Percentiles rank a stretch among this genome's conserved stretches.
phyloP scores from a whole-genome alignment of 2,888 invertebrate species.

The Allacma fusca region DNA sequence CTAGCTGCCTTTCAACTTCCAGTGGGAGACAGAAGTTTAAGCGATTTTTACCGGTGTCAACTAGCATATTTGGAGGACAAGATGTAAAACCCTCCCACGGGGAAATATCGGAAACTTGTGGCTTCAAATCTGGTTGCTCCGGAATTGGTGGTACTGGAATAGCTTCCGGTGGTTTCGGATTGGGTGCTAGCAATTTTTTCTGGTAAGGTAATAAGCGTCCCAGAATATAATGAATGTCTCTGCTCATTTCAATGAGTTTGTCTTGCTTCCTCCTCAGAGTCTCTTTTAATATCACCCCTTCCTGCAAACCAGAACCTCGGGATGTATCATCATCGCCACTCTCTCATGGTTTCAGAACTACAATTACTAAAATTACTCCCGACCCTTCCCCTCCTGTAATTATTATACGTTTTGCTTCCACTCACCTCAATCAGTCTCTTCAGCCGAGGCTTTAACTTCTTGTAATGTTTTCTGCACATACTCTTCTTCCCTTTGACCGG shows the following conservation, averaged over 20 bases:
- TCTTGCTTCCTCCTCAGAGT: conserved; percentile 37
- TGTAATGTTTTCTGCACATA: conserved; percentile 35
- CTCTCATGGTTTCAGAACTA: no score
- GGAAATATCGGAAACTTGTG: conserved; percentile 17
- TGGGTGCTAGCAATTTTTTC: conserved; percentile 22
- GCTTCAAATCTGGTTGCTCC: conserved; percentile 30
- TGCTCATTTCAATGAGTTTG: conserved; percentile 40
- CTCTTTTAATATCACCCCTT: conserved; percentile 37
- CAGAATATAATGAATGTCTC: conserved; percentile 43
- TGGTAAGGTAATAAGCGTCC: conserved; percentile 39
- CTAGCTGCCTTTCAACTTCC: conserved; percentile 42
- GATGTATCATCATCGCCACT: no score
- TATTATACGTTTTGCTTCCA: background rate
- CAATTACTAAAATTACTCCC: no score
- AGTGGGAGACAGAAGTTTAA: conserved; percentile 38
- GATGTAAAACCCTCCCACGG: conserved; percentile 30
- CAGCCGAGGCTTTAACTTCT: conserved; percentile 34
- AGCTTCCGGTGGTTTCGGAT: background rate
- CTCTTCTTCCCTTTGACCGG: conserved; percentile 29
- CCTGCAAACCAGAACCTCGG: conserved; percentile 28
- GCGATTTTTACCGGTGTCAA: conserved; percentile 25
- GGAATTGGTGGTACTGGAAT: background rate
- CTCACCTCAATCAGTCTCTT: conserved; percentile 44
- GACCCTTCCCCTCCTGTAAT: no score
- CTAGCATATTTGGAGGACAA: conserved; percentile 20